A percentile compares a stretch with the other conserved stretches of the same genome.
Evolutionary conservation across 2,888 invertebrate genomes (phyloP).

Genomic region (Eupithecia abbreviata): DNA sequence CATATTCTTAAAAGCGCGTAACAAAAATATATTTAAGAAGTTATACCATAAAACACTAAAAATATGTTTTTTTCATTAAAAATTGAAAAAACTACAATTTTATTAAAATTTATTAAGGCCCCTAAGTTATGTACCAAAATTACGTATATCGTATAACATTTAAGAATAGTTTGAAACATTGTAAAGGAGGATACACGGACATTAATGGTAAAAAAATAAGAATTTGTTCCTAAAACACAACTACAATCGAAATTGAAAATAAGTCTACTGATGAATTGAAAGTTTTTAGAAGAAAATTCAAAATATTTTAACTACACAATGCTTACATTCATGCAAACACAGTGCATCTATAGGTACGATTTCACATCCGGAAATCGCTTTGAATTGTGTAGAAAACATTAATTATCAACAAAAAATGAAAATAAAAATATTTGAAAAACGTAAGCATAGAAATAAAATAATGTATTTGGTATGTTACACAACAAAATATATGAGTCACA

Average conservation of each 20-base stretch:
- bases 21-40: conserved; percentile 79
- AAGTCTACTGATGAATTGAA: conserved; percentile 19
- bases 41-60: conserved; percentile 68
- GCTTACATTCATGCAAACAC: neutral
- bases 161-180: conserved; percentile 55
- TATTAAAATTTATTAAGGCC: conserved; percentile 67
- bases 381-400: neutral
- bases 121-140: conserved; percentile 75
- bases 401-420: conserved; percentile 61
- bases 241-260: conserved; percentile 21
- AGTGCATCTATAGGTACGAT: neutral
- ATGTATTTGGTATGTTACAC: conserved; percentile 81
- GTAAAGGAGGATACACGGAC: conserved; percentile 24
- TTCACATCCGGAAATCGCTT: neutral
- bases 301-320: conserved; percentile 11
- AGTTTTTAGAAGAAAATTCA: conserved; percentile 6
- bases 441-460: conserved; percentile 72
- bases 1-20: conserved; percentile 71
- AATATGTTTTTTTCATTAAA: conserved; percentile 60
- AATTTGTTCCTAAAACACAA: conserved; percentile 27
- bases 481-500: conserved; percentile 75
- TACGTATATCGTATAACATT: conserved; percentile 74
- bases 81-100: conserved; percentile 62
- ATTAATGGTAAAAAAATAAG: conserved; percentile 26
- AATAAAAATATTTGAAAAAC: conserved; percentile 72